Evolutionary conservation across 2,888 invertebrate species (phyloP), one percentile per base, ranked within the genome.

Genomic region (Molanna angustata): DNA sequence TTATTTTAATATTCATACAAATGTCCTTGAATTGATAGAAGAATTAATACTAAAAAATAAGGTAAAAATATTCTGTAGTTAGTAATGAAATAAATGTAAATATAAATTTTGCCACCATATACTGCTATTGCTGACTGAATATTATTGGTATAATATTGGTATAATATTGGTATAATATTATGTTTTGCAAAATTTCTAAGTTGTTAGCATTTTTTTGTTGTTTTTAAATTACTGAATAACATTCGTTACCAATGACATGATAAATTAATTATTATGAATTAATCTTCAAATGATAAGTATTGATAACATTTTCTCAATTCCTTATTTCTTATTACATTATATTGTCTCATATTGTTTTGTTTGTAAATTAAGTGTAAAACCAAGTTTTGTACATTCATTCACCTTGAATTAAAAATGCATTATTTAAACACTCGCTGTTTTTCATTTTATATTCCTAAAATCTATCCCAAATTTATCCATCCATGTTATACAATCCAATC

Each of bases 51-150:
- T n/a, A n/a, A n/a, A n/a, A n/a, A n/a, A n/a, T n/a, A n/a, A n/a
- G n/a, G n/a, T n/a, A n/a, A n/a, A n/a, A n/a, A n/a, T n/a, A n/a
- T n/a, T 19, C 3, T 13, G 9, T 49, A 49, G 32, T 3, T 49
- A 40, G 18, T 33, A 27, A 22, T 42, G 41, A 41, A 31, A 13
- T 31, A 41, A 27, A 32, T 46, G 35, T 52, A 47, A 13, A 41
- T 49, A 43, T n/a, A 27, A 43, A 27, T 27, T 20, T 33, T 18
- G 50, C 44, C 35, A 49, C 53, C 49, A 49, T 54, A 32, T 52
- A 31, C 22, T 49, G 13, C 17, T 7, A 27, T 7, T 51, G 31
- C 22, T 52, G 54, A 54, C 54, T 48, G 48, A 48, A 37, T 53
- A 48, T 31, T 47, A 42, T 48, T 52, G 37, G 39, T 45, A 45